These are phyloP conservation scores for Talpa occidentalis DNA, from an alignment of 2,113 vertebrate genomes.

Conservation along the genomic window DNA sequence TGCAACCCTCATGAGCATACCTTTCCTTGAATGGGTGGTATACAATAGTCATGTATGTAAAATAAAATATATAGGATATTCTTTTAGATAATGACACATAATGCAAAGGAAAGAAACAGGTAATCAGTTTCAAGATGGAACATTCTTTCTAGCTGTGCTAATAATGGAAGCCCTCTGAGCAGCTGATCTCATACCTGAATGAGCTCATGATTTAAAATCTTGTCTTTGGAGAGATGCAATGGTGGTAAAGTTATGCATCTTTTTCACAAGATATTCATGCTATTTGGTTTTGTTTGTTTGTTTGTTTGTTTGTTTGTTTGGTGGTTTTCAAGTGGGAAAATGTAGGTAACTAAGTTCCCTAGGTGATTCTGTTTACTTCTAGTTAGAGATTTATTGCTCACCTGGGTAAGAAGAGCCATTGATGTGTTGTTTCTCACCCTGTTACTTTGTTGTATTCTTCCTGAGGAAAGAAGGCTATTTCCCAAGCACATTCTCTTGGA, in stretches of 20 bases:
- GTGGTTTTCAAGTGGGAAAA: not conserved
- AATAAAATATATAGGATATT: not conserved
- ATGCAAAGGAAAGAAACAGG: not conserved
- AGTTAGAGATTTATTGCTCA: not conserved
- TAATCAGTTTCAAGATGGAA: not conserved
- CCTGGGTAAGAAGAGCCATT: not conserved
- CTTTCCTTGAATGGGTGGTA: not conserved
- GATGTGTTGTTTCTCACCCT: not conserved
- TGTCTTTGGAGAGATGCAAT: not conserved
- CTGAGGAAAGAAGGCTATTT: not conserved
- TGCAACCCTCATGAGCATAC: not conserved
- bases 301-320: too few species aligned
- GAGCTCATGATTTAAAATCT: not conserved
- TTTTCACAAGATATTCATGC: not conserved
- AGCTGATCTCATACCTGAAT: not conserved
- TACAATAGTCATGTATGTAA: not conserved
- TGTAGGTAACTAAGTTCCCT: not conserved
- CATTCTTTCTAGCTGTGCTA: not conserved
- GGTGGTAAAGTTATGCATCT: not conserved
- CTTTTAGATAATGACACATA: not conserved
- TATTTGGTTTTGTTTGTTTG: not conserved
- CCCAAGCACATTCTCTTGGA: not conserved
- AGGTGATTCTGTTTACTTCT: not conserved
- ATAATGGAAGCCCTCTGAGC: not conserved
- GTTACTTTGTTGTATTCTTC: not conserved